Percentiles rank a stretch among this genome's conserved stretches.
These are phyloP conservation scores for Escarpia spicata DNA, from an alignment of 2,888 invertebrate species.

Conservation along the genomic window DNA sequence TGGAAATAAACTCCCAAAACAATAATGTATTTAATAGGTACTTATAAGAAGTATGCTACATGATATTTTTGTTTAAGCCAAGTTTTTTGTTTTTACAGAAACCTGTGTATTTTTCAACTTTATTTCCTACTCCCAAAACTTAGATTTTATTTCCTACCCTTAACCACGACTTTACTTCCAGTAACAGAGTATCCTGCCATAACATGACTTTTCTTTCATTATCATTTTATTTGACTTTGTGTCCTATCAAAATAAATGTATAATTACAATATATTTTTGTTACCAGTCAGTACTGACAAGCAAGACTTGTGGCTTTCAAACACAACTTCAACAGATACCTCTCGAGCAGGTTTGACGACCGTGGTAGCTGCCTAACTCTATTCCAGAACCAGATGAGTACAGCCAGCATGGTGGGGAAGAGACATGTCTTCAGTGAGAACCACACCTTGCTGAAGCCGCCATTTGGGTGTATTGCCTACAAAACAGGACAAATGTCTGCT, in stretches of 20 bases:
- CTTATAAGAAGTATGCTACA: too few species aligned
- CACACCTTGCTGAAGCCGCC: conserved; percentile 98
- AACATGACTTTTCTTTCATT: neutral
- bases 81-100: neutral
- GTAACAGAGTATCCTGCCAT: neutral
- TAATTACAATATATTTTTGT: neutral
- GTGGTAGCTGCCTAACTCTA: conserved; percentile 83
- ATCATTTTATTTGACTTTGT: too few species aligned
- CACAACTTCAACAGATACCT: conserved; percentile 66
- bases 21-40: too few species aligned
- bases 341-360: conserved; percentile 90
- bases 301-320: neutral
- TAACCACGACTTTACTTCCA: neutral
- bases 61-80: too few species aligned
- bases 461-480: conserved; percentile 91
- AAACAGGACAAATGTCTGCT: conserved; percentile 43
- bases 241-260: too few species aligned
- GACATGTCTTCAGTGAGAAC: conserved; percentile 89
- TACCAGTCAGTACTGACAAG: neutral
- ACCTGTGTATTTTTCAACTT: neutral
- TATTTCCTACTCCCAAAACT: neutral
- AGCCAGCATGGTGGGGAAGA: conserved; percentile 86
- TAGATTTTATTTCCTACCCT: neutral
- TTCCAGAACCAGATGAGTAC: conserved; percentile 94
- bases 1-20: too few species aligned